Conservation (phyloP, 2,797 vertebrate genomes). For the Alcedo atthis region DNA sequence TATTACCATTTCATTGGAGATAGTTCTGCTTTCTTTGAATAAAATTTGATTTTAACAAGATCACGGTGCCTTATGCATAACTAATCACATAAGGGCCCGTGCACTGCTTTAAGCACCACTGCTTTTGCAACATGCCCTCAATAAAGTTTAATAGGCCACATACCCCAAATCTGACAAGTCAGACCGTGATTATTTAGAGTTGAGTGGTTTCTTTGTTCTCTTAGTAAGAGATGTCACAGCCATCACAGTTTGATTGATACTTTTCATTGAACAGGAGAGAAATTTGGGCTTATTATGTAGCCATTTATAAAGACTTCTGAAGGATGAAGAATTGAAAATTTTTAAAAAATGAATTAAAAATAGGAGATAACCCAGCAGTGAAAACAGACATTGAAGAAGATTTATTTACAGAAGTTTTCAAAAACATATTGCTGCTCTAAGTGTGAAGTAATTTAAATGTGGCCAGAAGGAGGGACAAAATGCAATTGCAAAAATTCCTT, state of each 20-base stretch:
- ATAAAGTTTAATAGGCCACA: slow-evolving; percentile 61
- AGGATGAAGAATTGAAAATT: slow-evolving; percentile 20
- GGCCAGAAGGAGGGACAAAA: not conserved
- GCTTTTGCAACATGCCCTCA: slow-evolving; percentile 53
- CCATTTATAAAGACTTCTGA: slow-evolving; percentile 52
- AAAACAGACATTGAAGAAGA: slow-evolving; percentile 9
- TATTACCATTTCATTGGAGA: not conserved
- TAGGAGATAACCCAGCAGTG: not conserved
- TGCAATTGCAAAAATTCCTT: not conserved
- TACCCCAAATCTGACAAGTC: slow-evolving; percentile 50
- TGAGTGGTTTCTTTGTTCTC: slow-evolving; percentile 68
- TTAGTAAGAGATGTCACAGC: slow-evolving; percentile 64
- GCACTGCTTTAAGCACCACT: slow-evolving; percentile 61
- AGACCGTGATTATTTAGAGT: slow-evolving; percentile 61
- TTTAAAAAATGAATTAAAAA: slow-evolving; percentile 30
- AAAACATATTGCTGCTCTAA: not conserved
- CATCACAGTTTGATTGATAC: slow-evolving; percentile 46
- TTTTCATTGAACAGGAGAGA: slow-evolving; percentile 58
- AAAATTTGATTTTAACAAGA: slow-evolving; percentile 69
- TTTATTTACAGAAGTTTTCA: not conserved
- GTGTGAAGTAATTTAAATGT: not conserved
- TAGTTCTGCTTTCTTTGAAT: slow-evolving; percentile 39
- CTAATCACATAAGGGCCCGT: slow-evolving; percentile 25
- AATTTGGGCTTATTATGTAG: slow-evolving; percentile 62
- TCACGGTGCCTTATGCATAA: slow-evolving; percentile 43